Evolutionary conservation across 2,888 invertebrate genomes (phyloP).

Genomic region (Hypomecis atomaria): DNA sequence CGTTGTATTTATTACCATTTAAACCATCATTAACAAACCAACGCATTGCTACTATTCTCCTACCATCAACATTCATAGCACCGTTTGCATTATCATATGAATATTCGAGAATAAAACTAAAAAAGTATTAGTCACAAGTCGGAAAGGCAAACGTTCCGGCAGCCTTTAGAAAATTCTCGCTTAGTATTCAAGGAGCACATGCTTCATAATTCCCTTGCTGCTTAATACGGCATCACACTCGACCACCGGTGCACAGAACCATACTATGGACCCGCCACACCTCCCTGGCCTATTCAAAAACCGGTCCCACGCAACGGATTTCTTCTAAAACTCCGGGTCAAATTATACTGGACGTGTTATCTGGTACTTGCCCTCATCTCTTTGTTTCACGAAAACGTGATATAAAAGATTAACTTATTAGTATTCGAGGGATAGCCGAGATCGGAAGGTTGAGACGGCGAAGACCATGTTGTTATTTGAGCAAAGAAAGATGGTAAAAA

Average conservation of each 20-base stretch:
- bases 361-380: slow-evolving; percentile 76
- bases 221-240: slow-evolving; percentile 77
- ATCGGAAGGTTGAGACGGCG: slow-evolving; percentile 68
- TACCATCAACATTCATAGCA: slow-evolving; percentile 30
- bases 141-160: slow-evolving; percentile 48
- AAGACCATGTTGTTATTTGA: slow-evolving; percentile 55
- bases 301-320: slow-evolving; percentile 36
- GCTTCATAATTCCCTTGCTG: slow-evolving; percentile 80
- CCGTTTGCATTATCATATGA: slow-evolving; percentile 63
- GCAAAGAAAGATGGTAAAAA: slow-evolving; percentile 24
- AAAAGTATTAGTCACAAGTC: slow-evolving; percentile 61
- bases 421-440: slow-evolving; percentile 72
- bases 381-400: slow-evolving; percentile 82
- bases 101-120: slow-evolving; percentile 49
- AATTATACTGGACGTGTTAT: slow-evolving; percentile 62
- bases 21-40: slow-evolving; percentile 34
- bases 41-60: slow-evolving; percentile 32
- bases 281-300: slow-evolving; percentile 44
- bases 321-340: slow-evolving; percentile 54
- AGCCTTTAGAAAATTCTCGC: slow-evolving; percentile 66
- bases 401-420: slow-evolving; percentile 84
- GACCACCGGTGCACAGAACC: slow-evolving; percentile 68
- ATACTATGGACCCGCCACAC: slow-evolving; percentile 53
- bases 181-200: slow-evolving; percentile 81
- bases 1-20: slow-evolving; percentile 28